Evolutionary conservation across 2,113 vertebrate genomes (phyloP).

Genomic region (Urocitellus parryii): DNA sequence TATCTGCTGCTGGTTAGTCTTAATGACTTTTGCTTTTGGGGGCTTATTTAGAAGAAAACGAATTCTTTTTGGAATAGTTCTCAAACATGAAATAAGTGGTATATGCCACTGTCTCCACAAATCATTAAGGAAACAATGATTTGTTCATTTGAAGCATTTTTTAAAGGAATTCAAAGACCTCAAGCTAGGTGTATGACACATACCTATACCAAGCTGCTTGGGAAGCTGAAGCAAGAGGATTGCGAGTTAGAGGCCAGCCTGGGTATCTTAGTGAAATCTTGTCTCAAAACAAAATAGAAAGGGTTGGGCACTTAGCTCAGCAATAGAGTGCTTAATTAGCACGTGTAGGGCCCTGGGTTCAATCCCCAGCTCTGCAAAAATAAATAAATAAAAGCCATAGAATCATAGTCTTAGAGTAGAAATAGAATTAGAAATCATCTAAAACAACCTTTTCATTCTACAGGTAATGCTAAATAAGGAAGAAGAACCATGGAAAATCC

Average conservation of each 20-base stretch:
- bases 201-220: not conserved
- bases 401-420: not conserved
- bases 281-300: not conserved
- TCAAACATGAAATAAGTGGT: not conserved
- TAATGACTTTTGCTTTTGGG: constrained; percentile 34
- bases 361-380: not conserved
- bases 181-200: not conserved
- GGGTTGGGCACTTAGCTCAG: not conserved
- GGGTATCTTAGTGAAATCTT: not conserved
- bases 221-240: not conserved
- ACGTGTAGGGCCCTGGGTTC: not conserved
- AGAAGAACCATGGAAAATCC: not conserved
- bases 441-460: not conserved
- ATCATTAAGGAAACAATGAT: not conserved
- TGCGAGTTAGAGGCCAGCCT: not conserved
- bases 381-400: not conserved
- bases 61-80: constrained; percentile 16
- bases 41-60: constrained; percentile 47
- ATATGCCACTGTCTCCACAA: not conserved
- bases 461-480: not conserved
- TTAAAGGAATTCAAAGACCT: constrained; percentile 43
- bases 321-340: not conserved
- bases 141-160: constrained; percentile 13
- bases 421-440: constrained; percentile 33
- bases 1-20: not conserved